Evolutionary conservation across 2,113 vertebrate species (phyloP).

Genomic region (Ramphastos sulfuratus): DNA sequence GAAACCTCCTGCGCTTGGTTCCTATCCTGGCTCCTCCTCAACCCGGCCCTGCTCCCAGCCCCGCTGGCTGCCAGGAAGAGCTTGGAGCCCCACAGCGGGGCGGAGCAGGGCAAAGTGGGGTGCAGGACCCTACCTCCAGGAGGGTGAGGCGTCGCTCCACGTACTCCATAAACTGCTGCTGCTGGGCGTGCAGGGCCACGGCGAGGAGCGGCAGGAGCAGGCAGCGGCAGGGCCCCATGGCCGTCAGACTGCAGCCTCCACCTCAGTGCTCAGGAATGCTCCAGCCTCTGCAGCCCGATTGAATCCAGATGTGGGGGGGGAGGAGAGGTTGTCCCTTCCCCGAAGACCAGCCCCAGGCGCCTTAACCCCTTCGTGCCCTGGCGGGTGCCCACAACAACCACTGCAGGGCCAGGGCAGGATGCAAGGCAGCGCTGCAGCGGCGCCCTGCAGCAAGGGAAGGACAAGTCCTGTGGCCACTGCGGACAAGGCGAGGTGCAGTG

Average conservation of each 20-base stretch:
- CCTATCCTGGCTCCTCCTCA: not conserved
- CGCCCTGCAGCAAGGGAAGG: not conserved
- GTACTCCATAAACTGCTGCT: slow-evolving; percentile 81
- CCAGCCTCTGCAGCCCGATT: slow-evolving; percentile 66
- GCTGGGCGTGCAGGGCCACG: slow-evolving; percentile 63
- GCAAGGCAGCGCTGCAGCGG: not conserved
- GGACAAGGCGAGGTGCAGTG: not conserved
- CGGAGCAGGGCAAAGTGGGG: fast-evolving
- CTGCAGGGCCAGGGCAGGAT: not conserved
- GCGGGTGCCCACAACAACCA: not conserved
- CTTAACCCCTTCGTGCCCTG: slow-evolving; percentile 63
- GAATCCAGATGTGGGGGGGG: slow-evolving; percentile 77
- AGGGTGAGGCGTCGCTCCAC: slow-evolving; percentile 77
- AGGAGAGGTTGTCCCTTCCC: slow-evolving; percentile 42
- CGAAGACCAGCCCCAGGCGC: not conserved
- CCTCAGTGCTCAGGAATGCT: slow-evolving; percentile 83
- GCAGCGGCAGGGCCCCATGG: slow-evolving; percentile 60
- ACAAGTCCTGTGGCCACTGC: not conserved
- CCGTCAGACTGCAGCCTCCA: slow-evolving; percentile 31
- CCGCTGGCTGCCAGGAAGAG: fast-evolving
- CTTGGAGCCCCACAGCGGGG: fast-evolving
- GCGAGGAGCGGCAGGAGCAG: slow-evolving; percentile 61
- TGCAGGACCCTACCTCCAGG: slow-evolving; percentile 73
- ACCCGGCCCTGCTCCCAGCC: not conserved
- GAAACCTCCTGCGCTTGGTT: not conserved